phyloP scores from a whole-genome alignment of 2,113 vertebrate species.

The Chaetura pelagica region DNA sequence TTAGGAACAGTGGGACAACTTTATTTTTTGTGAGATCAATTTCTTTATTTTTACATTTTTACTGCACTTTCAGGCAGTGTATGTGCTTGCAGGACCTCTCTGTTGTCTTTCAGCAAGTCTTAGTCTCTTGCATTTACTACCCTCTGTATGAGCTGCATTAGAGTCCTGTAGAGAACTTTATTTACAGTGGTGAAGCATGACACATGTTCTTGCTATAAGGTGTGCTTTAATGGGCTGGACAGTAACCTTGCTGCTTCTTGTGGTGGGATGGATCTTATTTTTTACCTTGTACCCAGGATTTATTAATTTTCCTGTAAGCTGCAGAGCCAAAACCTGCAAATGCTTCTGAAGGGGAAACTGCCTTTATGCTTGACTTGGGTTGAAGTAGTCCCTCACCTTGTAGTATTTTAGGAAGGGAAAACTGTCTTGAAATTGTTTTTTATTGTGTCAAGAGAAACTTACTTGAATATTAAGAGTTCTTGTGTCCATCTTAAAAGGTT shows the following conservation, averaged over 20 bases:
- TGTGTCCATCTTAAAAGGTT: background rate
- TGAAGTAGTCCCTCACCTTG: background rate
- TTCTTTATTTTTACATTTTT: background rate
- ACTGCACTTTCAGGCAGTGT: background rate
- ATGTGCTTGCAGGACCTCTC: background rate
- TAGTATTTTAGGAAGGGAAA: background rate
- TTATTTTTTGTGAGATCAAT: background rate
- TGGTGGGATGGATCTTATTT: background rate
- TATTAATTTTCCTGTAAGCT: background rate
- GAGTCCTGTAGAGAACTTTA: background rate
- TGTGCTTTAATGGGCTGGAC: background rate
- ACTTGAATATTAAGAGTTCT: background rate
- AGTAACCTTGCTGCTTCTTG: background rate
- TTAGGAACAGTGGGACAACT: background rate
- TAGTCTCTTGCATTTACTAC: background rate
- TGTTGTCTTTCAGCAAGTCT: background rate
- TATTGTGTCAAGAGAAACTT: background rate
- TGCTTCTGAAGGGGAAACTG: background rate
- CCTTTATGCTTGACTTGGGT: background rate
- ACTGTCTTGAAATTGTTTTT: background rate
- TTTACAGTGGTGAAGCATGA: background rate
- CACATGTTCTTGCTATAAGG: background rate
- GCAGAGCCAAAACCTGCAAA: background rate
- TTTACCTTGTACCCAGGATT: background rate
- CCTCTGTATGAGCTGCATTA: background rate